Conservation (phyloP, 2,113 vertebrate genomes). For the Thermophis baileyi region DNA sequence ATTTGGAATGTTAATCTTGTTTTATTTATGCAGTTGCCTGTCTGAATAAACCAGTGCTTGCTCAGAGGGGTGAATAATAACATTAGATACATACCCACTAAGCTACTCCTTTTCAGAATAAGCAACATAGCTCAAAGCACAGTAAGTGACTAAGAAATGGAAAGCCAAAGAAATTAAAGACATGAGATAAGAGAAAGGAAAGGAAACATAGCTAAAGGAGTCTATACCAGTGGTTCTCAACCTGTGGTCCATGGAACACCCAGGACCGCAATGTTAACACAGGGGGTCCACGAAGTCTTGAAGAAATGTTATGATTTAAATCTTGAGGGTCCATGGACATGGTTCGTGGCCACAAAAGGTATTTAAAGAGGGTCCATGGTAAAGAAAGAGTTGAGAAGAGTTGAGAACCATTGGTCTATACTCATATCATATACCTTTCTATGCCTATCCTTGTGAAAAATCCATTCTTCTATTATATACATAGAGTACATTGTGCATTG, state of each 20-base stretch:
- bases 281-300: too few species aligned
- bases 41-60: neutral
- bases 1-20: slow-evolving; percentile 21
- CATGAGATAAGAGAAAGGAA: neutral
- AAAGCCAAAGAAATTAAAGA: neutral
- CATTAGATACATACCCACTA: neutral
- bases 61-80: neutral
- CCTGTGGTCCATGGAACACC: too few species aligned
- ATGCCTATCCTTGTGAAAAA: neutral
- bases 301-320: too few species aligned
- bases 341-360: too few species aligned
- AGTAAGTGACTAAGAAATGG: neutral
- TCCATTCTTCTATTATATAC: neutral
- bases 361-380: too few species aligned
- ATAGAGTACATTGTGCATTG: neutral
- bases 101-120: neutral
- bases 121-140: neutral
- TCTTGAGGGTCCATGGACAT: too few species aligned
- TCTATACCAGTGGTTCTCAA: too few species aligned
- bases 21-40: slow-evolving; percentile 31
- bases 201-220: neutral
- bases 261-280: too few species aligned
- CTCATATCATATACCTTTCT: neutral
- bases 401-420: too few species aligned
- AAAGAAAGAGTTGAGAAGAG: too few species aligned